phyloP scores from a whole-genome alignment of 2,797 vertebrate species.

The Nyctalus aviator region DNA sequence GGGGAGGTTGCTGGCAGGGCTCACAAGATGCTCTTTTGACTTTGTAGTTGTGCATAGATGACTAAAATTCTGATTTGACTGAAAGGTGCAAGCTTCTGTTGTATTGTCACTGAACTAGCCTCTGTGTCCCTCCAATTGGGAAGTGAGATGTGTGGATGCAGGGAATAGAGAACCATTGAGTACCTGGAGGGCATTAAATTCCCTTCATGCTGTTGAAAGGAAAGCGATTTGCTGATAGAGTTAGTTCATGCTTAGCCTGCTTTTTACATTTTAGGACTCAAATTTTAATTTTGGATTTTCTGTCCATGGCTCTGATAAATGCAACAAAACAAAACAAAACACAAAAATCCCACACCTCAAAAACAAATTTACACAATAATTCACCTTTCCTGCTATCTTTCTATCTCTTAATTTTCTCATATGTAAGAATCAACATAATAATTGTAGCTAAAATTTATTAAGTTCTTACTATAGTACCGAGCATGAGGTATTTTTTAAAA shows the following conservation, averaged over 20 bases:
- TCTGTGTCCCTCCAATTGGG: background rate
- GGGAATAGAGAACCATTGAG: rapidly evolving
- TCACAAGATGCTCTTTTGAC: background rate
- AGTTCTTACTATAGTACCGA: background rate
- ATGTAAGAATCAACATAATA: background rate
- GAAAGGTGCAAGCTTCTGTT: background rate
- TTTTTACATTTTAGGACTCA: background rate
- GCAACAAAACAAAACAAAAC: background rate
- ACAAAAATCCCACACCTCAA: background rate
- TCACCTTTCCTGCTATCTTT: background rate
- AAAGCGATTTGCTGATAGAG: constrained; percentile 24
- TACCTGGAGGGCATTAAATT: background rate
- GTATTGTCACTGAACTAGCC: background rate
- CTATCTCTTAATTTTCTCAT: background rate
- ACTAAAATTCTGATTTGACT: background rate
- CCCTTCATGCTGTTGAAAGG: background rate
- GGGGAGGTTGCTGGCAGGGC: constrained; percentile 13
- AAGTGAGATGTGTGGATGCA: background rate
- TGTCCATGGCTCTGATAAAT: background rate
- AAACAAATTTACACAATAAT: background rate
- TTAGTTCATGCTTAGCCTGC: background rate
- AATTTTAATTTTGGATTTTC: constrained; percentile 26
- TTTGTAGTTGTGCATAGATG: constrained; percentile 7
- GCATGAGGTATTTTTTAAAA: background rate
- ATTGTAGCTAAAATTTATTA: background rate